Percentiles rank a stretch among this genome's conserved stretches.
Evolutionary conservation across 2,888 invertebrate genomes (phyloP).

Genomic region (Sturmia bella): DNA sequence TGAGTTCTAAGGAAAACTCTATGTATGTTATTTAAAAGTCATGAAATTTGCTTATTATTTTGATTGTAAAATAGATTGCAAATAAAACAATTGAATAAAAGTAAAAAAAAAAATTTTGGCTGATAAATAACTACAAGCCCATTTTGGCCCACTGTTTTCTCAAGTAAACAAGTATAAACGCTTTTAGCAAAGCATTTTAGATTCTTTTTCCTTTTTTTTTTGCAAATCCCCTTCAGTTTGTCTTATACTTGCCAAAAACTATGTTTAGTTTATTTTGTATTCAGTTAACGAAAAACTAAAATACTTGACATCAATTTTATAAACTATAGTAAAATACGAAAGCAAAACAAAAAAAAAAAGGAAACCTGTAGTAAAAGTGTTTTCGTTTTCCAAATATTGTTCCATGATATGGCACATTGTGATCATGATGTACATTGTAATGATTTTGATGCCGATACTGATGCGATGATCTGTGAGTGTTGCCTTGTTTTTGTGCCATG

Average conservation of each 20-base stretch:
- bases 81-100: no score
- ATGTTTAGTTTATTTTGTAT: slow-evolving; percentile 41
- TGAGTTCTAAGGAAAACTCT: no score
- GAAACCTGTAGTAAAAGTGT: slow-evolving; percentile 66
- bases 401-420: slow-evolving; percentile 62
- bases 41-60: no score
- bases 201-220: background rate
- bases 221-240: slow-evolving; percentile 12
- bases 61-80: no score
- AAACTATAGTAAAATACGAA: slow-evolving; percentile 32
- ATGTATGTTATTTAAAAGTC: no score
- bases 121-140: no score
- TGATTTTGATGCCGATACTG: slow-evolving; percentile 11
- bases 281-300: slow-evolving; percentile 54
- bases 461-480: slow-evolving; percentile 16
- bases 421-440: slow-evolving; percentile 38
- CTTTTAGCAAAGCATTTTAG: background rate
- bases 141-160: slow-evolving; percentile 27
- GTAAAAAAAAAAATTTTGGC: no score
- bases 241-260: slow-evolving; percentile 40
- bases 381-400: slow-evolving; percentile 69
- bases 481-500: background rate
- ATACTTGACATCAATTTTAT: slow-evolving; percentile 67
- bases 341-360: slow-evolving; percentile 6
- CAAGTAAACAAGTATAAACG: background rate